Conservation (phyloP, 2,888 invertebrate species). For the Minunthozetes semirufus region DNA sequence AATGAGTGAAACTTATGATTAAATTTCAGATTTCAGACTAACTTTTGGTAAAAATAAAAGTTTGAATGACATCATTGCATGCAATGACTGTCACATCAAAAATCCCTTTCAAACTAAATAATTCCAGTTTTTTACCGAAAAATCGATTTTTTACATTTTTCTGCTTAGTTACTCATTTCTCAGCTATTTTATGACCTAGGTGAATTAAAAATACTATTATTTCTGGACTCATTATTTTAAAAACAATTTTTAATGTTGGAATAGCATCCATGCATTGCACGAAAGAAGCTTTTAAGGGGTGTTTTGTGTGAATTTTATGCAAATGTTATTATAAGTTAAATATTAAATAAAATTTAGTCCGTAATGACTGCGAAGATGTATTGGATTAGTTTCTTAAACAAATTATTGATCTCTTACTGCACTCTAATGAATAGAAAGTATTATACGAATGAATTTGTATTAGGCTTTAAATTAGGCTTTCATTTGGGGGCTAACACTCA, state of each 20-base stretch:
- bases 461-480: background rate
- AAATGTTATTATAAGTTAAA: conserved; percentile 23
- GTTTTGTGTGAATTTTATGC: conserved; percentile 24
- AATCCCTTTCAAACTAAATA: background rate
- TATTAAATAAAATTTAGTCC: conserved; percentile 22
- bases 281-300: conserved; percentile 22
- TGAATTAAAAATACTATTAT: background rate
- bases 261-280: background rate
- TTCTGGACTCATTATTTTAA: background rate
- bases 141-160: background rate
- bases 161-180: no score
- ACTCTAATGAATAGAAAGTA: background rate
- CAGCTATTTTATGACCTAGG: background rate
- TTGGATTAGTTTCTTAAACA: conserved; percentile 20
- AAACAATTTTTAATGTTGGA: background rate
- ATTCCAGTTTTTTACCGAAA: background rate
- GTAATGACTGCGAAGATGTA: background rate
- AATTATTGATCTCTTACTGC: conserved; percentile 7
- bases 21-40: background rate
- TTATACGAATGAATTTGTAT: no score
- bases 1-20: background rate
- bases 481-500: background rate
- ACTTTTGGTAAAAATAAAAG: background rate
- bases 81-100: background rate
- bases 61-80: background rate